These are phyloP conservation scores for Drosophila aldrichi DNA, from an alignment of 2,888 invertebrate species.

Conservation along the genomic window DNA sequence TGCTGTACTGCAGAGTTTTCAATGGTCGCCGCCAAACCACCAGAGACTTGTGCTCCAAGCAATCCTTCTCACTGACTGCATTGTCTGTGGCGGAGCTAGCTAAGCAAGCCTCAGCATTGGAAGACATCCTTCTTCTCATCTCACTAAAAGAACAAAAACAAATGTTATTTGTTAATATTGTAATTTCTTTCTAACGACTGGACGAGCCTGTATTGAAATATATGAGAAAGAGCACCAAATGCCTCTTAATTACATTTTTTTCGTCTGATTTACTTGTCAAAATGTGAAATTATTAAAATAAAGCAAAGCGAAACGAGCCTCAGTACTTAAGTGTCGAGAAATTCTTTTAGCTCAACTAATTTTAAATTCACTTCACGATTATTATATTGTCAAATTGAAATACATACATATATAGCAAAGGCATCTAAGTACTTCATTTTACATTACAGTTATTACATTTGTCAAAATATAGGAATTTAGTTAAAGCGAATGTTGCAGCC, in stretches of 20 bases:
- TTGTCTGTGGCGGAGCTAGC: constrained; percentile 1
- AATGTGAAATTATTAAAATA: neutral
- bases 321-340: neutral
- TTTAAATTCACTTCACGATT: no score
- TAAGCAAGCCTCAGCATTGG: constrained; percentile 4
- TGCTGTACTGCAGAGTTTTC: constrained; percentile 91
- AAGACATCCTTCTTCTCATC: constrained; percentile 49
- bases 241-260: neutral
- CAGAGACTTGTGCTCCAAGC: constrained; percentile 88
- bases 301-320: neutral
- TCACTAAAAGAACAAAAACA: constrained; percentile 6
- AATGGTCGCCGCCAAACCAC: constrained; percentile 94
- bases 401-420: neutral
- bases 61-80: constrained; percentile 81
- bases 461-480: no score
- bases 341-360: neutral
- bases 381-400: neutral
- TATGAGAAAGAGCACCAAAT: neutral
- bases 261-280: neutral
- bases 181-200: constrained; percentile 18
- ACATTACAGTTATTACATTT: no score
- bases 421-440: neutral
- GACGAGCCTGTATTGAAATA: constrained; percentile 7
- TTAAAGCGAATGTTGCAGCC: no score
- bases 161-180: neutral